Base-by-base conservation (phyloP, 1,140 invertebrate genomes). In the Maconellicoccus hirsutus region DNA sequence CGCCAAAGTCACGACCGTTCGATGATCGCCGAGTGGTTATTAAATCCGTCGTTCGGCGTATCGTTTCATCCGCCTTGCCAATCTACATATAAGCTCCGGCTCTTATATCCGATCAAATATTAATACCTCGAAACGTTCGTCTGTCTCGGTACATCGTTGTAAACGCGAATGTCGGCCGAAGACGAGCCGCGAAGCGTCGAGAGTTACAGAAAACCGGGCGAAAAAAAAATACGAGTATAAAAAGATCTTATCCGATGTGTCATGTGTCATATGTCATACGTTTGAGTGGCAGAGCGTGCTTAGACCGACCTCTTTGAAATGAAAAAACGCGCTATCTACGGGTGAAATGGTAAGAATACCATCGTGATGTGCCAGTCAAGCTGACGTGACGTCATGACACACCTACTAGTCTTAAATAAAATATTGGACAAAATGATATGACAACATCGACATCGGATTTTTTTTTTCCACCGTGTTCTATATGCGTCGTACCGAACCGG, bases 221-320 rank as follows among this genome's bases (percentile, higher is more conserved):
- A 52, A 19, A 25, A 25, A 66, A 66, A 66, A 66, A 26, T 25
- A 26, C 25, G 61, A 12, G 21, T 3, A 14, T 66, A 66, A 66
- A 66, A 66, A 66, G 61, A 66, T 66, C 61, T 66, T 66, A 66
- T 66, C 61, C 61, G 61, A 25, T 66, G 61, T 66, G 61, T 66
- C 61, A 66, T 66, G 61, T 66, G 61, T 66, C 61, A 66, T 66
- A 66, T 66, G 61, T 66, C 61, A 66, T 66, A 23, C 21, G 61
- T 66, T 66, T 66, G 61, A 66, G 61, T 66, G 61, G 61, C 61
- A 66, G 61, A 66, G 61, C 61, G 61, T 66, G 61, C 61, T 66
- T 66, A 23, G 61, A 66, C 61, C 61, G 61, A 66, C 61, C 61
- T 66, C 61, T 52, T 52, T 52, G 6, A 16, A 33, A 52, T 52